phyloP scores from a whole-genome alignment of 1,140 invertebrate species.

The Anadara kagoshimensis region DNA sequence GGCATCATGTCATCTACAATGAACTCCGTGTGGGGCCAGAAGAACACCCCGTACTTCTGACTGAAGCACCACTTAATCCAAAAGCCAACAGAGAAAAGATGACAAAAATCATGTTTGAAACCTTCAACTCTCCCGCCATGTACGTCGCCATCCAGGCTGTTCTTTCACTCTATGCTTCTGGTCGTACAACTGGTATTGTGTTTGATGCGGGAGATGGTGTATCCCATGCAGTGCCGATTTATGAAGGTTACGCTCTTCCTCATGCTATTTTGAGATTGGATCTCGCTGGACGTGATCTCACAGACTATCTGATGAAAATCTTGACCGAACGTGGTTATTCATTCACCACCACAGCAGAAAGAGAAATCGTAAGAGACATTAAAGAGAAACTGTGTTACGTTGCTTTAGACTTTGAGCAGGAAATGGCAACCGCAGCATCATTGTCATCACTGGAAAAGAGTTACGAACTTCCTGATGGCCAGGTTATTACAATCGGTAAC shows the following conservation, averaged over 20 bases:
- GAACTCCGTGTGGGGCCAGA: no score
- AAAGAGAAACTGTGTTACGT: no score
- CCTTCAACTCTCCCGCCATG: constrained; percentile 94
- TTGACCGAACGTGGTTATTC: constrained; percentile 92
- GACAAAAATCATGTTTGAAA: constrained; percentile 78
- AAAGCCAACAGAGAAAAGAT: constrained; percentile 84
- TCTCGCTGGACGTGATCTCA: constrained; percentile 93
- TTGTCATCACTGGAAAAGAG: constrained; percentile 56
- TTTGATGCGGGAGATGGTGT: constrained; percentile 4
- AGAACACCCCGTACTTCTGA: no score
- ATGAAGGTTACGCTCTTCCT: constrained; percentile 82
- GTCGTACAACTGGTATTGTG: constrained; percentile 35
- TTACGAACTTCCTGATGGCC: no score
- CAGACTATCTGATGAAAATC: constrained; percentile 94
- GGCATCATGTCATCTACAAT: no score
- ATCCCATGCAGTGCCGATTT: constrained; percentile 90
- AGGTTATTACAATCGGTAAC: no score
- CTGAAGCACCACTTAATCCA: constrained; percentile 23
- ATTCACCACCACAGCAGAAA: constrained; percentile 93
- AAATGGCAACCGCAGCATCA: constrained; percentile 91
- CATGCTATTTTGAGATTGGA: constrained; percentile 90
- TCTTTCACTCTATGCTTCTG: constrained; percentile 59
- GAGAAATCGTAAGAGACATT: no score
- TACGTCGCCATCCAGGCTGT: constrained; percentile 90
- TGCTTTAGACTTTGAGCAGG: constrained; percentile 90